Evolutionary conservation across 2,113 vertebrate genomes (phyloP).

Genomic region (Dasyprocta punctata): DNA sequence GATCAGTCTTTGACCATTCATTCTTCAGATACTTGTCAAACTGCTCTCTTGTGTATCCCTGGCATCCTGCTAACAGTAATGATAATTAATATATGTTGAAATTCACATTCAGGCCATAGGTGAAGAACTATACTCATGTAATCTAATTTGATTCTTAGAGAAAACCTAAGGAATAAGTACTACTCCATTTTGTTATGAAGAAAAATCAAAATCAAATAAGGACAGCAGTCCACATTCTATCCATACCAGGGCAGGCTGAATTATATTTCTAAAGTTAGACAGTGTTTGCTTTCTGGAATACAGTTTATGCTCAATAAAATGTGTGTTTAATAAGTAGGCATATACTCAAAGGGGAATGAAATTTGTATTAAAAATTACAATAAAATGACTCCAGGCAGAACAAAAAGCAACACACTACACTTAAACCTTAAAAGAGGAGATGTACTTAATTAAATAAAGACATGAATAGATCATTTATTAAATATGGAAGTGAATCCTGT

Average conservation of each 20-base stretch:
- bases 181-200: neutral
- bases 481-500: neutral
- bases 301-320: neutral
- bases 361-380: neutral
- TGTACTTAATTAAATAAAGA: neutral
- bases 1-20: neutral
- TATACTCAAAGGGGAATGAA: neutral
- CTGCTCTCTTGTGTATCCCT: neutral
- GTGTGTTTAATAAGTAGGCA: neutral
- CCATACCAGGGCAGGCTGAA: neutral
- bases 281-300: neutral
- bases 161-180: neutral
- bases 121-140: neutral
- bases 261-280: neutral
- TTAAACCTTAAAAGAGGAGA: neutral
- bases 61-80: neutral
- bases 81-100: conserved; percentile 6
- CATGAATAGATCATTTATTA: neutral
- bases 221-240: neutral
- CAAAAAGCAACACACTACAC: neutral
- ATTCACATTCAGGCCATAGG: neutral
- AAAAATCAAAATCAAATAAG: neutral
- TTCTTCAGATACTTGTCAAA: conserved; percentile 37
- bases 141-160: conserved; percentile 1
- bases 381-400: neutral